These are phyloP conservation scores for Eulemur albifrons DNA, from an alignment of 2,797 vertebrate species.

Conservation along the genomic window DNA sequence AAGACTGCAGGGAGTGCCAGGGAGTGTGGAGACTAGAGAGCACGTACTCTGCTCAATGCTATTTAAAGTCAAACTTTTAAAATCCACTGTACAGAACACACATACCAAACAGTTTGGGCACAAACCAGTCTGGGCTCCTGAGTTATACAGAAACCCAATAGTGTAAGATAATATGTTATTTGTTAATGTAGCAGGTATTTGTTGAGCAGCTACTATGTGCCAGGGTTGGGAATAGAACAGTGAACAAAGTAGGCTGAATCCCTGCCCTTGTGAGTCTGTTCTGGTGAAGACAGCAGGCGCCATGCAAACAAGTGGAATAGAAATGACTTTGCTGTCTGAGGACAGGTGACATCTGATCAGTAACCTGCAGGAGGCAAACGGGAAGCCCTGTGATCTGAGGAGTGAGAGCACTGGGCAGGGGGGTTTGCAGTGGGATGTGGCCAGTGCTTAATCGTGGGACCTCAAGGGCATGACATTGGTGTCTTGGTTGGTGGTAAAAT, in stretches of 20 bases:
- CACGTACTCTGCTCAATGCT: fast-evolving
- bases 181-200: not conserved
- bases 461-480: not conserved
- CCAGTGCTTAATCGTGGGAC: not conserved
- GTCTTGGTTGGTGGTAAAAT: not conserved
- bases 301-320: too few relatives aligned
- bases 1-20: not conserved
- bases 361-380: not conserved
- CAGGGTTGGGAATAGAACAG: not conserved
- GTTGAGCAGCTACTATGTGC: not conserved
- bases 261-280: fast-evolving
- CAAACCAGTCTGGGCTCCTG: not conserved
- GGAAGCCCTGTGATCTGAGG: not conserved
- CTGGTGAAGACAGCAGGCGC: fast-evolving
- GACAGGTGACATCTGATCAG: not conserved
- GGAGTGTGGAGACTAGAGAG: not conserved
- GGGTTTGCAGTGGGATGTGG: not conserved
- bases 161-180: not conserved
- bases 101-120: not conserved
- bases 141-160: not conserved
- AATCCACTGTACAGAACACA: too few relatives aligned
- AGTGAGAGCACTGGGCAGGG: too few relatives aligned
- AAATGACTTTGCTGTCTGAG: not conserved
- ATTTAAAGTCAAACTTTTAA: not conserved
- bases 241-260: not conserved